Base-by-base conservation (phyloP, 2,113 vertebrate species). In the Panurus biarmicus region DNA sequence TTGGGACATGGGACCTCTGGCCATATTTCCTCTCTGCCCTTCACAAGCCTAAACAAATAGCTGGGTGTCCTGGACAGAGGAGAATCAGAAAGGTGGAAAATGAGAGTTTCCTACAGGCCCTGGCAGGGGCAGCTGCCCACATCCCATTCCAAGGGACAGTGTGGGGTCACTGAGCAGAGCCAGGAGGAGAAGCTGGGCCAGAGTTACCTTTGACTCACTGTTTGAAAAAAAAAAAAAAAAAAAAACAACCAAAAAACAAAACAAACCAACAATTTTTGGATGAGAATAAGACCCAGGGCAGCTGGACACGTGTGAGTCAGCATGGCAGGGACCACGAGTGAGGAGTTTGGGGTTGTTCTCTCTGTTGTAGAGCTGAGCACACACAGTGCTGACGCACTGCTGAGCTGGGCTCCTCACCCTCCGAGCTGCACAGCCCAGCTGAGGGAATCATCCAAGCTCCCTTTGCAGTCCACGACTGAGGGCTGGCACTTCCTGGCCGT, bases 351-450 rank as follows among this genome's bases (percentile, higher is more conserved):
- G 33, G 64, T 7, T 42, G 47, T 9, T 73, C 28, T 13, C 12
- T 15, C 5, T 54, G 1, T 4, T 11, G 11, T 2, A 9, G 71
- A n/a, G 75, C 65, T 6, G n/a, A 6, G 58, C 2, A 1, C 7
- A 23, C 36, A 3, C 24, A 14, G 36, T 2, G 45, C 42, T 87
- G 64, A 56, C 1, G 0, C 23, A 2, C 0, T 18, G 54, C 53
- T 9, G 50, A n/a, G 89, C 56, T 47, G 70, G 62, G 48, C 1
- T 78, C 12, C 1, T 81, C 89, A n/a, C 56, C 10, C 35, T 60
- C 50, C 77, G 69, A 84, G 85, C 61, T 64, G 87, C 44, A 33
- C 85, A 69, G 72, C 85, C 78, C 89, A 33, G 15, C 70, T 4
- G 6, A 54, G 36, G n/a, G 36, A 85, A 53, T 45, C 70, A 58